These are phyloP conservation scores for Cyclophora albipunctata DNA, from an alignment of 2,888 invertebrate species.

Conservation along the genomic window DNA sequence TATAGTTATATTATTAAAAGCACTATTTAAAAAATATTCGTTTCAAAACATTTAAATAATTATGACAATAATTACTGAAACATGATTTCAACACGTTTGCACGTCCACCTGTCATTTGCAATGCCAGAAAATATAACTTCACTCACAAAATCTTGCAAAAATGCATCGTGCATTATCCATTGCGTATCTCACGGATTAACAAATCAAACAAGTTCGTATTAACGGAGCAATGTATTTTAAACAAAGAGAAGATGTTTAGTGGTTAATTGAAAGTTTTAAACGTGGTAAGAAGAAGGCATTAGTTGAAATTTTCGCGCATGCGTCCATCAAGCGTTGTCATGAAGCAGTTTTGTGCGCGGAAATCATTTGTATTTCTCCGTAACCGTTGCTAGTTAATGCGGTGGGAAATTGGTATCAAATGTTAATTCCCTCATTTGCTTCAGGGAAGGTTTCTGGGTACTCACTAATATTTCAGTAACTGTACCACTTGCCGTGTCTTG, in stretches of 20 bases:
- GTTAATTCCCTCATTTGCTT: too few relatives aligned
- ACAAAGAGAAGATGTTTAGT: not conserved
- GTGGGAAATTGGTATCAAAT: too few relatives aligned
- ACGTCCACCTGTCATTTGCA: conserved; percentile 17
- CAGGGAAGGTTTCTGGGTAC: not conserved
- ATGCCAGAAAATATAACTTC: conserved; percentile 10
- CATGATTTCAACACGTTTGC: not conserved
- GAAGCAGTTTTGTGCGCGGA: conserved; percentile 14
- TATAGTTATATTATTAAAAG: too few relatives aligned
- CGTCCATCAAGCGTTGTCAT: conserved; percentile 10
- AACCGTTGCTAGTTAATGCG: not conserved
- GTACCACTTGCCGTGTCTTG: too few relatives aligned
- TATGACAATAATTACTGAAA: not conserved
- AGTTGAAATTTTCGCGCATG: not conserved
- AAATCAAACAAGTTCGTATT: not conserved
- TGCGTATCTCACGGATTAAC: not conserved
- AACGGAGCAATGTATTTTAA: not conserved
- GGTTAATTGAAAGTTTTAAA: not conserved
- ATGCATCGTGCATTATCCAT: not conserved
- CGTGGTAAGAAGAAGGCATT: not conserved
- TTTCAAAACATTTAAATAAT: too few relatives aligned
- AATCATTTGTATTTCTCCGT: conserved; percentile 6
- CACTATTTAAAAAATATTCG: too few relatives aligned
- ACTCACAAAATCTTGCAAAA: not conserved
- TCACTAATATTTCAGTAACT: not conserved